Evolutionary conservation across 2,797 vertebrate genomes (phyloP), one percentile per base, ranked within the genome.

Genomic region (Leptatherina wallacei): DNA sequence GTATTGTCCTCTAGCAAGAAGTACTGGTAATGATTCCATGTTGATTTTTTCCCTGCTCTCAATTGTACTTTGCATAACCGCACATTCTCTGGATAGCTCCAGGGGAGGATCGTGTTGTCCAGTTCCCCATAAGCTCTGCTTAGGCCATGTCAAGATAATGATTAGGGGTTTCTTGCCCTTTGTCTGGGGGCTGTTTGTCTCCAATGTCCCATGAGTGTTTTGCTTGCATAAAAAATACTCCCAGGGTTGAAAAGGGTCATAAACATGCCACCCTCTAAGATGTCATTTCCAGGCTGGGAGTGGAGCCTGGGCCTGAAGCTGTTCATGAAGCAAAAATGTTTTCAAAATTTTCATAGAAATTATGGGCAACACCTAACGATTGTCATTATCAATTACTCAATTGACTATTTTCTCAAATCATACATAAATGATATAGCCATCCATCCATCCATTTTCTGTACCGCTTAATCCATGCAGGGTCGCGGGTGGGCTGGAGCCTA

Each of bases 161-260:
- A 61, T 20, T 14, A 47, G 35, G 47, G 40, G 2, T 73, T 77
- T 68, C 6, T 71, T 75, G 62, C 35, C 61, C 64, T 78, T 47
- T 70, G 56, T 61, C 33, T 84, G 20, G 62, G 42, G 57, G 59
- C 69, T 66, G 24, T 83, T 89, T 78, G 75, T 84, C 71, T 70
- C 13, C 2, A 65, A 14, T 1, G 13, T 78, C 75, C 65, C 77
- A n/a, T 4, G 75, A 81, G 61, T 32, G 11, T 2, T 1, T 51
- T 14, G 47, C 58, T 58, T 32, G 61, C 22, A 35, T 22, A 78
- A 77, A 69, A 47, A 77, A 7, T 65, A 47, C 27, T 52, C 36
- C 5, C 2, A 14, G 6, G 38, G 82, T 76, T 66, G 71, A 44
- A 44, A 65, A 73, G 29, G 80, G 70, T 82, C 74, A 68, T 16